Evolutionary conservation across 2,888 invertebrate genomes (phyloP).

Genomic region (Micoletzkya japonica): DNA sequence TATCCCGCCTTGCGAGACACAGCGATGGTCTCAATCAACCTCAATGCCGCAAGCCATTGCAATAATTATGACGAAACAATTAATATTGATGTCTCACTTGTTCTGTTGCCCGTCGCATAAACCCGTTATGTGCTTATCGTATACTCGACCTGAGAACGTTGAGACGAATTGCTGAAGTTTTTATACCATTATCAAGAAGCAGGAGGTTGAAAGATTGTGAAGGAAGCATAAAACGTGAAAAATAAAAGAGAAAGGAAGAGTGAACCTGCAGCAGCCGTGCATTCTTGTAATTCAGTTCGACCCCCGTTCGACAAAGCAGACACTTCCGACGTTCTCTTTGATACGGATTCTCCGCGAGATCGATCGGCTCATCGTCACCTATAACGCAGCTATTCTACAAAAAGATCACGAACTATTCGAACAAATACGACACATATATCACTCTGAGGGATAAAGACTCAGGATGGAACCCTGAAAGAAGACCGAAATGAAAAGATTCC

Average conservation of each 20-base stretch:
- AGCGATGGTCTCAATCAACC: conserved; percentile 41
- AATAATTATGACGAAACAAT: background rate
- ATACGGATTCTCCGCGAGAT: conserved; percentile 50
- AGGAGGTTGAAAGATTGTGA: background rate
- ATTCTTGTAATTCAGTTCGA: conserved; percentile 71
- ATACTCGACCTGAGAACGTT: conserved; percentile 87
- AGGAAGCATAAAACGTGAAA: background rate
- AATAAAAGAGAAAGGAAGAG: background rate
- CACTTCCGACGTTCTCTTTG: conserved; percentile 49
- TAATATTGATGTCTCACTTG: conserved; percentile 23
- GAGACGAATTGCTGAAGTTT: conserved; percentile 77
- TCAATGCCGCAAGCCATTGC: background rate
- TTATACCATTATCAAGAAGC: background rate
- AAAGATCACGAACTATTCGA: no score
- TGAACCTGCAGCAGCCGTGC: conserved; percentile 74
- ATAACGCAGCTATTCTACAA: no score
- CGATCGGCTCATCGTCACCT: conserved; percentile 44
- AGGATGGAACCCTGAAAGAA: background rate
- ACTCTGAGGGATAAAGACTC: background rate
- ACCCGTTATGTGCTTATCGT: conserved; percentile 89
- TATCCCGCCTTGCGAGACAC: conserved; percentile 69
- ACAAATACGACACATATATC: background rate
- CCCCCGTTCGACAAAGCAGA: conserved; percentile 52
- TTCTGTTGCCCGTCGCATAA: conserved; percentile 72
- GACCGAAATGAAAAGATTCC: background rate